These are phyloP conservation scores for Baryphthengus martii DNA, from an alignment of 2,113 vertebrate genomes.

Conservation along the genomic window DNA sequence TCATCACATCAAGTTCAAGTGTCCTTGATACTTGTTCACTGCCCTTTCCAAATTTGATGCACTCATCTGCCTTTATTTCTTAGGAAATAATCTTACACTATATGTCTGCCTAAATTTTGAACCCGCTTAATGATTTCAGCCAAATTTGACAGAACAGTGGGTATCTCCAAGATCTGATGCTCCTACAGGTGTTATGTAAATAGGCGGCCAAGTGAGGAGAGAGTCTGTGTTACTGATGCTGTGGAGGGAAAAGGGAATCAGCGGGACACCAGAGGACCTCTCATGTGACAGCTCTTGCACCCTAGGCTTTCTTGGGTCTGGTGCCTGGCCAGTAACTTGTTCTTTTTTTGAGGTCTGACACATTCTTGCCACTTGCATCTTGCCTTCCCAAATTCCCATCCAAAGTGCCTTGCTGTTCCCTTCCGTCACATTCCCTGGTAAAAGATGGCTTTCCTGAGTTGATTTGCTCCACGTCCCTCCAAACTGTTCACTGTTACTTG, in stretches of 20 bases:
- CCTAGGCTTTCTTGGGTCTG: neutral
- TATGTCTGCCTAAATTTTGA: neutral
- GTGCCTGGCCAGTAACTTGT: neutral
- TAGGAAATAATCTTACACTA: neutral
- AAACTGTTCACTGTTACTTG: neutral
- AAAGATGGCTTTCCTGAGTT: neutral
- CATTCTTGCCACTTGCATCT: neutral
- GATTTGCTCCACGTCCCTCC: neutral
- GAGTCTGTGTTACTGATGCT: neutral
- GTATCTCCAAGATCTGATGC: neutral
- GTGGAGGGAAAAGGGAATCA: neutral
- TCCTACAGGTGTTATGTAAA: neutral
- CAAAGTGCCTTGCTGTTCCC: rapidly evolving
- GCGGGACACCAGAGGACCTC: neutral
- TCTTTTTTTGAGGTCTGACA: neutral
- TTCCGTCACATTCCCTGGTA: neutral
- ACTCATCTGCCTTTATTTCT: neutral
- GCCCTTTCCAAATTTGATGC: neutral
- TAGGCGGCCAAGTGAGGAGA: neutral
- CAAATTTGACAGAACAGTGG: neutral
- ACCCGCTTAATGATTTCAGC: neutral
- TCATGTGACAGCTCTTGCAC: neutral
- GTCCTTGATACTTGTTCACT: neutral
- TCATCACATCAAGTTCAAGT: neutral
- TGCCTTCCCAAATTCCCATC: neutral